Percentiles rank a stretch among this genome's conserved stretches.
These are phyloP conservation scores for Prosopocoilus inquinatus DNA, from an alignment of 2,888 invertebrate genomes.

Conservation along the genomic window DNA sequence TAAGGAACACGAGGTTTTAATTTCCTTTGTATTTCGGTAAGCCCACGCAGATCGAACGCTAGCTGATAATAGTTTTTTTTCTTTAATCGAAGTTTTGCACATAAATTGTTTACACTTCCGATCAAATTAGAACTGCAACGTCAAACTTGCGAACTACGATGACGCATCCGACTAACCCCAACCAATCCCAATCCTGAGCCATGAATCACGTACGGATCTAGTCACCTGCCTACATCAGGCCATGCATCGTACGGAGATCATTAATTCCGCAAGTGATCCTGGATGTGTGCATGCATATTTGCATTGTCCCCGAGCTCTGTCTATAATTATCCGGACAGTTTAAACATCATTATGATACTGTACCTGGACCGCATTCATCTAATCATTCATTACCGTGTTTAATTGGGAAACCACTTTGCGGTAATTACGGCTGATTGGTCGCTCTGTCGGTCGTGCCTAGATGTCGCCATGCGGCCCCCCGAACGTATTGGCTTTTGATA, in stretches of 20 bases:
- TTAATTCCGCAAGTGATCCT: constrained; percentile 23
- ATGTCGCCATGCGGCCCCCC: not conserved
- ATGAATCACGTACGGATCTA: constrained; percentile 16
- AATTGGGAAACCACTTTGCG: constrained; percentile 33
- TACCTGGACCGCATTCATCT: constrained; percentile 17
- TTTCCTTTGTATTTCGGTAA: too few species aligned
- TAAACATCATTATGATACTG: constrained; percentile 29
- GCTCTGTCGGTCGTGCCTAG: constrained; percentile 2
- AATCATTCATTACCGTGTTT: constrained; percentile 29
- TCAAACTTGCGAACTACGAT: too few species aligned
- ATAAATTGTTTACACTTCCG: too few species aligned
- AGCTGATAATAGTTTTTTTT: too few species aligned
- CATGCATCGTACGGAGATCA: constrained; percentile 24
- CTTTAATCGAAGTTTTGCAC: too few species aligned
- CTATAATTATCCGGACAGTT: constrained; percentile 27
- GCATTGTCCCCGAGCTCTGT: constrained; percentile 11
- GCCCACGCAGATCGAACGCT: too few species aligned
- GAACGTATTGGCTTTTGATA: constrained; percentile 11
- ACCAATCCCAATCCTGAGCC: constrained; percentile 10
- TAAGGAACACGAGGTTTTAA: too few species aligned
- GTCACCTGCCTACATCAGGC: constrained; percentile 26
- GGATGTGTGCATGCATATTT: constrained; percentile 21
- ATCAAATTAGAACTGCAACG: too few species aligned
- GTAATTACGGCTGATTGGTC: constrained; percentile 31
- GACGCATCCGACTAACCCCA: too few species aligned